These are phyloP conservation scores for Aplocera efformata DNA, from an alignment of 2,888 invertebrate genomes.

Conservation along the genomic window DNA sequence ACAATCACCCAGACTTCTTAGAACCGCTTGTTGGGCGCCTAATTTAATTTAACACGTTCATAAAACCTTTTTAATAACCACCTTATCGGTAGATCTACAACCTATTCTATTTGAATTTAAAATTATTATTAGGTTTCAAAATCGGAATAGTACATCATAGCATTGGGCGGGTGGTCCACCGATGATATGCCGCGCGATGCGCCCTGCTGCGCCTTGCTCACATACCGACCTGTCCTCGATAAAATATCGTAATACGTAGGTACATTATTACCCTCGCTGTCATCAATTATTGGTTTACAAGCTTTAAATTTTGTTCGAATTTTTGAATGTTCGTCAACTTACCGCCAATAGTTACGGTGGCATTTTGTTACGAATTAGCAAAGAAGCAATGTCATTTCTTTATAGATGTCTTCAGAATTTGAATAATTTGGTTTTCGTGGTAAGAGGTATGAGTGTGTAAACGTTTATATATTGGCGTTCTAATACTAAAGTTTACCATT, in stretches of 20 bases:
- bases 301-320: slow-evolving; percentile 16
- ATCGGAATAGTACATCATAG: slow-evolving; percentile 38
- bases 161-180: slow-evolving; percentile 57
- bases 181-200: slow-evolving; percentile 44
- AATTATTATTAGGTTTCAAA: slow-evolving; percentile 24
- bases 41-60: slow-evolving; percentile 27
- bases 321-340: slow-evolving; percentile 3
- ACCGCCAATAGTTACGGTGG: not conserved
- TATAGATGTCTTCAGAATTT: too few species aligned
- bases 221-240: slow-evolving; percentile 51
- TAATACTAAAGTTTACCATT: too few species aligned
- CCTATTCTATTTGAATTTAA: slow-evolving; percentile 18
- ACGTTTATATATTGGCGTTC: too few species aligned
- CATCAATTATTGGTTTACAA: slow-evolving; percentile 31
- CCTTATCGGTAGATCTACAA: slow-evolving; percentile 31
- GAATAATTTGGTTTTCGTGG: too few species aligned
- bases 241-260: slow-evolving; percentile 35
- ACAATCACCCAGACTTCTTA: slow-evolving; percentile 8
- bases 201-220: slow-evolving; percentile 51
- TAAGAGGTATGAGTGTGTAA: too few species aligned
- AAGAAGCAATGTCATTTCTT: too few species aligned
- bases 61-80: slow-evolving; percentile 31
- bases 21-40: slow-evolving; percentile 23
- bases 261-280: slow-evolving; percentile 27
- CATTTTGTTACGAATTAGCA: too few species aligned